Percentiles rank a stretch among this genome's conserved stretches.
phyloP scores from a whole-genome alignment of 2,797 vertebrate species.

The Melopsittacus undulatus region DNA sequence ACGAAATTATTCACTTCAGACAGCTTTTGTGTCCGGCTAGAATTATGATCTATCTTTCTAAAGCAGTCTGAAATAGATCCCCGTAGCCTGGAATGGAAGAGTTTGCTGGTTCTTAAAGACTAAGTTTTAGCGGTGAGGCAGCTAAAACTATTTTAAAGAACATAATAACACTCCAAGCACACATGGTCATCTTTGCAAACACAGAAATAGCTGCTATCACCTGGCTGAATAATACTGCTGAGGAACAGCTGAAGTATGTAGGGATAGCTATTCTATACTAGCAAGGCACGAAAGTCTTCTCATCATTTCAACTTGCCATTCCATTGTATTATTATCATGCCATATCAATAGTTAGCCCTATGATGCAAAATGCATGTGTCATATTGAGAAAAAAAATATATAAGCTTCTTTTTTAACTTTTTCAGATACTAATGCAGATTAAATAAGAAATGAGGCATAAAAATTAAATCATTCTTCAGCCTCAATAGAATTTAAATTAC shows the following conservation, averaged over 20 bases:
- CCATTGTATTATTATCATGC: slow-evolving; percentile 63
- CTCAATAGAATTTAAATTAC: neutral
- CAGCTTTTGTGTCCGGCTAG: neutral
- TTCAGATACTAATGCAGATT: neutral
- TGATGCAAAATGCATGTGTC: slow-evolving; percentile 42
- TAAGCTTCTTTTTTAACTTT: neutral
- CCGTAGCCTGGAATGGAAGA: neutral
- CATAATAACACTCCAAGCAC: neutral
- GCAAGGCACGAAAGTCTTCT: slow-evolving; percentile 62
- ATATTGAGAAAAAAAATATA: slow-evolving; percentile 19
- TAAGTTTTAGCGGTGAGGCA: neutral
- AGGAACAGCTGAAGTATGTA: slow-evolving; percentile 67
- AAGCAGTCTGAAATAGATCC: neutral
- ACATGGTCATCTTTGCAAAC: slow-evolving; percentile 49
- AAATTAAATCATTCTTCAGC: neutral
- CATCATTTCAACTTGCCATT: slow-evolving; percentile 62
- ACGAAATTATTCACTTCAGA: neutral
- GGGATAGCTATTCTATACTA: slow-evolving; percentile 56
- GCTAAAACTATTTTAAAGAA: slow-evolving; percentile 52
- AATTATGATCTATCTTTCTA: neutral
- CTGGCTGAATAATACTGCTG: slow-evolving; percentile 60
- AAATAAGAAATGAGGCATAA: neutral
- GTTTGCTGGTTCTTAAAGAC: neutral
- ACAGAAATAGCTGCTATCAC: slow-evolving; percentile 71
- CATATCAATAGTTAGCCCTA: slow-evolving; percentile 35